Conservation (phyloP, 2,113 vertebrate genomes). For the Microtus pennsylvanicus region DNA sequence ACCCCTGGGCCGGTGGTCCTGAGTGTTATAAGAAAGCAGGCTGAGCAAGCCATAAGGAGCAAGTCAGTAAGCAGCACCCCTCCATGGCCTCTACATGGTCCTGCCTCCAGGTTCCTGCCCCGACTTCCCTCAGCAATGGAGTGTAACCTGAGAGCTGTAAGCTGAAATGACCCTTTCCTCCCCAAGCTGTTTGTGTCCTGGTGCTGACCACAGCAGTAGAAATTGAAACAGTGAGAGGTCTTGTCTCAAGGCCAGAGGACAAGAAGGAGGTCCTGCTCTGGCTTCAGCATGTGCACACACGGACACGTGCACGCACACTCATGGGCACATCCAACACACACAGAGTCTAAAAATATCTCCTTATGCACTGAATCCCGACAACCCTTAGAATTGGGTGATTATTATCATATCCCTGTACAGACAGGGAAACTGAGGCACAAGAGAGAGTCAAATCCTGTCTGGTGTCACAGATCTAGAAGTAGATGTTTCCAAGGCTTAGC, state of each 20-base stretch:
- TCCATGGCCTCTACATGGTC: not conserved
- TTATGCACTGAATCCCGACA: no score
- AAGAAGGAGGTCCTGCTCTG: not conserved
- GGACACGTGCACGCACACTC: no score
- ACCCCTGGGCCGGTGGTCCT: not conserved
- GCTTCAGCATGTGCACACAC: not conserved
- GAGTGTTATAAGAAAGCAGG: not conserved
- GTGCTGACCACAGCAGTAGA: not conserved
- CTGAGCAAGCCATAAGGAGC: not conserved
- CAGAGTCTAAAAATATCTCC: not conserved
- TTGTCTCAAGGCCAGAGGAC: not conserved
- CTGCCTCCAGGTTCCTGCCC: not conserved
- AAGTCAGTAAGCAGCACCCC: not conserved
- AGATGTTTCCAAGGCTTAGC: not conserved
- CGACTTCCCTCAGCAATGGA: not conserved
- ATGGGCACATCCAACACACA: not conserved
- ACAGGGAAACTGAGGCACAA: not conserved
- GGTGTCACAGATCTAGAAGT: not conserved
- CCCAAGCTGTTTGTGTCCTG: not conserved
- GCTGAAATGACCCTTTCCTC: not conserved
- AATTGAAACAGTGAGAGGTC: not conserved
- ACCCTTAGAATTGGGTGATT: not conserved
- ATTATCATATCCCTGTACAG: not conserved
- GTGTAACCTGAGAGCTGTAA: not conserved
- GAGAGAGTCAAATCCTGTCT: not conserved